Evolutionary conservation across 37 sponge, comb jelly and placozoan genomes (phyloP).

Genomic region (Dysidea cf. avara): DNA sequence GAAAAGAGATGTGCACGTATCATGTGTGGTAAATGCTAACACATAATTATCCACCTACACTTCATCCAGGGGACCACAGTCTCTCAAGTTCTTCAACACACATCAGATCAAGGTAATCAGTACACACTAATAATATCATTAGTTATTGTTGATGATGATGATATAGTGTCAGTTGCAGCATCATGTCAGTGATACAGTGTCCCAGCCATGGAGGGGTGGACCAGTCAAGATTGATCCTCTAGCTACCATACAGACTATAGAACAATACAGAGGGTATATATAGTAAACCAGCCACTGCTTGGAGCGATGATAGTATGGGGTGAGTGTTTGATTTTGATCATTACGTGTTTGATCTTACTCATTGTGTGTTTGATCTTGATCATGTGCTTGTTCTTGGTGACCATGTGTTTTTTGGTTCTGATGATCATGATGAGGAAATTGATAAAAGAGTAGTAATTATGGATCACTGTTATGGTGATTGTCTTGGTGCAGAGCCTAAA

Average conservation of each 20-base stretch:
- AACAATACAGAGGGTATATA: constrained; percentile 71
- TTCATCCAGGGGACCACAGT: constrained; percentile 53
- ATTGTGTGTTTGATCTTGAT: background rate
- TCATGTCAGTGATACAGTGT: constrained; percentile 52
- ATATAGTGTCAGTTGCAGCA: constrained; percentile 79
- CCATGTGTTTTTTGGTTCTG: background rate
- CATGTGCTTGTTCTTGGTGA: background rate
- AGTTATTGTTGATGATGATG: no score
- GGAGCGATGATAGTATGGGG: constrained; percentile 35
- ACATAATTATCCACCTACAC: background rate
- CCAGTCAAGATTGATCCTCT: constrained; percentile 90
- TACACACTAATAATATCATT: background rate
- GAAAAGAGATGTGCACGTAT: constrained; percentile 43
- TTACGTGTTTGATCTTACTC: no score
- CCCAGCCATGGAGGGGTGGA: constrained; percentile 77
- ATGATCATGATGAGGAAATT: constrained; percentile 59
- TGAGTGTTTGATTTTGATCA: constrained; percentile 1
- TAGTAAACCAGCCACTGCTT: constrained; percentile 3
- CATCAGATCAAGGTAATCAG: constrained; percentile 81
- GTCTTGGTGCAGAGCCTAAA: no score
- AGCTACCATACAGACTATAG: constrained; percentile 88
- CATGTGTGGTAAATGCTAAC: no score
- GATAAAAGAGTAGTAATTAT: constrained; percentile 74
- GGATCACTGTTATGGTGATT: no score
- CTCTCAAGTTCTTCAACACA: constrained; percentile 69